Base-by-base conservation (phyloP, 2,113 vertebrate species). In the Panurus biarmicus region DNA sequence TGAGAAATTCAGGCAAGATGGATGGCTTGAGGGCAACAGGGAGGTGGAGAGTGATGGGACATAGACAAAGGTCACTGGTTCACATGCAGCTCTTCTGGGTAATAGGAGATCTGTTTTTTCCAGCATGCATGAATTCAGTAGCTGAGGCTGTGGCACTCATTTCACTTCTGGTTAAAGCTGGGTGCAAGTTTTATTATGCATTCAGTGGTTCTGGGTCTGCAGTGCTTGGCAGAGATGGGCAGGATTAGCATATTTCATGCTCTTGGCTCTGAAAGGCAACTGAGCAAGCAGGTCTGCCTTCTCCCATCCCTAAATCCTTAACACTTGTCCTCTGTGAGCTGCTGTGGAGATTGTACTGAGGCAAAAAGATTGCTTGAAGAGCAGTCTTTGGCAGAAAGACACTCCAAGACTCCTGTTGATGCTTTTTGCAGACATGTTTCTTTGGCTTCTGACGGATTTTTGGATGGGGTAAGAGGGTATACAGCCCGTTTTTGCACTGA, bases 161-260 rank as follows among this genome's bases (percentile, higher is more conserved):
- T 94, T 79, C 10, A 65, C 54, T 89, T 85, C 64, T 94, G 12
- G 25, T 77, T 88, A 71, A 83, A 81, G 35, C 85, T 80, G 78
- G 38, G 47, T 76, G 47, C 40, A 76, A 90, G 56, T 95, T 95
- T 66, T 83, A 56, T 94, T 95, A 76, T 93, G 51, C 60, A 70
- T 91, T 91, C 25, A 24, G 60, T 87, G 57, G 50, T 91, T 90
- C 60, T 42, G 61, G 75, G 57, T 90, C 56, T 88, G 64, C 85
- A 87, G 78, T 1, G 7, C 67, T 83, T 94, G 85, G 79, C 85
- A 77, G 83, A 89, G 60, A 71, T 86, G 87, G 87, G 64, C 87
- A 94, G 31, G 31, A 91, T 91, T 93, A 96, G 75, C 45, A 56
- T 92, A 65, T 94, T 87, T 86, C 54, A 45, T 80, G 36, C 79